Base-by-base conservation (phyloP, 2,113 vertebrate species). In the Athene cunicularia region DNA sequence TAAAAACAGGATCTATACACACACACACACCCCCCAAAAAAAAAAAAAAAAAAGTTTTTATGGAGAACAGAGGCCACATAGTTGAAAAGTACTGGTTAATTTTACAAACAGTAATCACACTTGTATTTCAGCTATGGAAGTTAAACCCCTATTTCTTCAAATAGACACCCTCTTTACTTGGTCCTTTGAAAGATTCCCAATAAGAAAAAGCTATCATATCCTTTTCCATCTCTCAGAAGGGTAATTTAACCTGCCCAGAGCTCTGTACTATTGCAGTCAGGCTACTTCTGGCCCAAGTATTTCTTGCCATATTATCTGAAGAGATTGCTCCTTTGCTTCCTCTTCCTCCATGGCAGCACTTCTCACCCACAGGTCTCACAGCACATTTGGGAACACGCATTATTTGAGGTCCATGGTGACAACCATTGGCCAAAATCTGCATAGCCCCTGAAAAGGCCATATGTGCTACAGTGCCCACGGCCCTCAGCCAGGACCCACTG, bases 401-500 rank as follows among this genome's bases (percentile, higher is more conserved):
- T 39, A n/a, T 24, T 27, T 86, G 41, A 89, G 17, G 32, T 50
- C 4, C 43, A 28, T 21, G 5, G 30, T 11, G 9, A 33, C 4
- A 84, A 60, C 9, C 9, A 15, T 2, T 21, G 14, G 16, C 9
- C n/a, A 30, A 67, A 82, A 12, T 53, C 11, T 37, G 6, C 53
- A 37, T 3, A 71, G 11, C 8, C 5, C 17, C 30, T 64, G 24
- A 18, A 64, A 81, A 49, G 2, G 2, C 41, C 33, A 4, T 24
- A 18, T 7, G 12, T 21, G 26, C 9, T 20, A 3, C 1, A 0
- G 27, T n/a, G 75, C 15, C 26, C 75, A 64, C 71, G 18, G 30
- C 4, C 4, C 16, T 71, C 14, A 55, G 7, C 19, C 39, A 52
- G 68, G 67, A 43, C 4, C 1, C 21, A 3, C 2, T 22, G n/a